A percentile compares a stretch with the other conserved stretches of the same genome.
Evolutionary conservation across 2,113 vertebrate genomes (phyloP).

Genomic region (Saccopteryx leptura): DNA sequence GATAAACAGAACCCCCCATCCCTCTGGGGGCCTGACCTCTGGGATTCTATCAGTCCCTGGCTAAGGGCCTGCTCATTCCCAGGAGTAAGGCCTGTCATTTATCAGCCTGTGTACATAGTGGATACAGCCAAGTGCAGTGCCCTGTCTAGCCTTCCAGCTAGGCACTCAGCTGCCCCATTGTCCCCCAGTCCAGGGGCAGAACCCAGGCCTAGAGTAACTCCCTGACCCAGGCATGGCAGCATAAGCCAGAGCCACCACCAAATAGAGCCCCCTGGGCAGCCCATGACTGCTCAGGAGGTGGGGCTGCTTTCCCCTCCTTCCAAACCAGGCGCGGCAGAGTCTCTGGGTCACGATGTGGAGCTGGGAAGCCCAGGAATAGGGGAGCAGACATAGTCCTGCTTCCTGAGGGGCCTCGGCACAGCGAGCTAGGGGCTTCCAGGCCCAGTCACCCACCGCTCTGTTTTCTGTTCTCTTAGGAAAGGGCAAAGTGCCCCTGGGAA

Average conservation of each 20-base stretch:
- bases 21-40: not conserved
- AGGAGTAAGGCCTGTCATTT: not conserved
- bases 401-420: not conserved
- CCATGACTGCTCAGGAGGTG: not conserved
- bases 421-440: not conserved
- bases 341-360: not conserved
- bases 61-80: not conserved
- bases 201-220: not conserved
- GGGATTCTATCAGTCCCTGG: not conserved
- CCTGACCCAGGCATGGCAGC: not conserved
- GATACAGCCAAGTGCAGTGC: not conserved
- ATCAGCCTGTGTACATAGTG: not conserved
- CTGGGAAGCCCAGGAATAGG: not conserved
- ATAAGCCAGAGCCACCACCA: not conserved
- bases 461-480: constrained; percentile 23
- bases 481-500: not conserved
- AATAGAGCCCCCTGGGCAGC: not conserved
- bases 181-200: not conserved
- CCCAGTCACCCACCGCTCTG: not conserved
- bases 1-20: not conserved
- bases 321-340: not conserved
- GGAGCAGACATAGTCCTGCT: not conserved
- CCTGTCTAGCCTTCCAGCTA: not conserved
- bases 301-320: not conserved
- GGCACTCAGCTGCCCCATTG: not conserved